Percentiles rank a stretch among this genome's conserved stretches.
These are phyloP conservation scores for Neodiprion pinetum DNA, from an alignment of 1,140 invertebrate species.

Conservation along the genomic window DNA sequence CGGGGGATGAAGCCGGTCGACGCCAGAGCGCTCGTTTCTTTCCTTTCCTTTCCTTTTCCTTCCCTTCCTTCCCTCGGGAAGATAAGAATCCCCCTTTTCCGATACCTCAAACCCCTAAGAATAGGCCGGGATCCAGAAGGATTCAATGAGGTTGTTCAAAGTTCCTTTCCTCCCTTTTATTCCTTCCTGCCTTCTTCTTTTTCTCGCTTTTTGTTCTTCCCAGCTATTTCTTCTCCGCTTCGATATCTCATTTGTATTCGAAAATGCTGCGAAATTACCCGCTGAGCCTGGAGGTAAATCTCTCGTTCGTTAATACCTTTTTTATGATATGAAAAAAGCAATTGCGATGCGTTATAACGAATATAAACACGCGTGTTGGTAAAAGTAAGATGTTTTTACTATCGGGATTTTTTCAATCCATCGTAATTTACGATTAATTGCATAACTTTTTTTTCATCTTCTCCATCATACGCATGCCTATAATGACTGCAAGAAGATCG, in stretches of 20 bases:
- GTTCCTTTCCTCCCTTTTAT: background rate
- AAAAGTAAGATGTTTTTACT: too few species aligned
- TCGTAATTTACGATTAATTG: too few species aligned
- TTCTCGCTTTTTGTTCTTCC: background rate
- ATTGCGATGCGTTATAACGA: too few species aligned
- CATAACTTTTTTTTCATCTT: too few species aligned
- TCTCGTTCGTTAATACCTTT: too few species aligned
- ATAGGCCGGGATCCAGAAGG: background rate
- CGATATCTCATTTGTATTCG: background rate
- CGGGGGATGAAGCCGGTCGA: background rate
- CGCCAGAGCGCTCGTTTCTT: background rate
- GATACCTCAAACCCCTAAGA: background rate
- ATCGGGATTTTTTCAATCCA: too few species aligned
- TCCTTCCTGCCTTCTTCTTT: background rate
- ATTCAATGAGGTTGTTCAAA: slow-evolving; percentile 16
- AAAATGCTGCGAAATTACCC: background rate
- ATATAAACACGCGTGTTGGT: too few species aligned
- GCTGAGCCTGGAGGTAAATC: too few species aligned
- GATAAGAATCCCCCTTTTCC: slow-evolving; percentile 16
- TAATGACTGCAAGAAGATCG: too few species aligned
- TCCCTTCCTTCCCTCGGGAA: background rate
- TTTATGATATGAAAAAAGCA: too few species aligned
- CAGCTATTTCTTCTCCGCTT: background rate
- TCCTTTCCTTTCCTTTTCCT: background rate
- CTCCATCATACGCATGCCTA: too few species aligned